A percentile compares a stretch with the other conserved stretches of the same genome.
Evolutionary conservation across 2,113 vertebrate genomes (phyloP).

Genomic region (Zeus faber): DNA sequence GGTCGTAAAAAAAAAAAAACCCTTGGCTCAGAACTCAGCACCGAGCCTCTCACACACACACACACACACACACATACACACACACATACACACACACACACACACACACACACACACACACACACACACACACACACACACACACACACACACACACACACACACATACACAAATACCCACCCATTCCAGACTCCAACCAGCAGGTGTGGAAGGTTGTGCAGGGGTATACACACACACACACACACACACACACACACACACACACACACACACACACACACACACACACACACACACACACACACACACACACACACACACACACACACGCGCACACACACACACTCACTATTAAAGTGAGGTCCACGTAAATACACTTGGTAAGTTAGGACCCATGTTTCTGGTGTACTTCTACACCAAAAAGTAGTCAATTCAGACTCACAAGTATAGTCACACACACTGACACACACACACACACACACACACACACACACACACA

Average conservation of each 20-base stretch:
- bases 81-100: background rate
- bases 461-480: slow-evolving; percentile 1
- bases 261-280: slow-evolving; percentile 8
- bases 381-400: too few relatives aligned
- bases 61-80: background rate
- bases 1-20: too few relatives aligned
- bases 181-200: background rate
- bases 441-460: background rate
- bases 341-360: background rate
- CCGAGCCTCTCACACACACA: background rate
- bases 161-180: background rate
- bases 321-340: slow-evolving; percentile 2
- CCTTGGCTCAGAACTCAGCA: too few relatives aligned
- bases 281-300: background rate
- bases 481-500: slow-evolving; percentile 5
- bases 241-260: slow-evolving; percentile 3
- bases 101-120: background rate
- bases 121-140: background rate
- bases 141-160: slow-evolving; percentile 3
- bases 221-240: background rate
- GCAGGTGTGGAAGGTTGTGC: background rate
- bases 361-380: too few relatives aligned
- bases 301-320: background rate
- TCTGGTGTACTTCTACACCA: too few relatives aligned
- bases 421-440: too few relatives aligned